Base-by-base conservation (phyloP, 1,140 invertebrate genomes). In the Drosophila watanabei region DNA sequence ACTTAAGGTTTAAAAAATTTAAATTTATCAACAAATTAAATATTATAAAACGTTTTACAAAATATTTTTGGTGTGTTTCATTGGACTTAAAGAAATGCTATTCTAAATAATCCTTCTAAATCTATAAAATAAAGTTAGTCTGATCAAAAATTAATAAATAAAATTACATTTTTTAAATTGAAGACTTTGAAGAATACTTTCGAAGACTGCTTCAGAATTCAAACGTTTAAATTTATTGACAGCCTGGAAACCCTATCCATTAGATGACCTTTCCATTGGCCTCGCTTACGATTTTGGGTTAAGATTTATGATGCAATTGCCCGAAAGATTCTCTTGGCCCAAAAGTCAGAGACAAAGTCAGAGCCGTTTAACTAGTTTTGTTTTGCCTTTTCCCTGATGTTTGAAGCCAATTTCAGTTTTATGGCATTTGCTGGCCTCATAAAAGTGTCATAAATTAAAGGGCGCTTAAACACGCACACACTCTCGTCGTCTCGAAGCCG, bases 401-500 rank as follows among this genome's bases (percentile, higher is more conserved):
- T 54, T 65, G 72, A 78, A 75, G 65, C 73, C 78, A 73, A 88
- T 79, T 90, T 88, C 63, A 73, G 63, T 85, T 90, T 89, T 82
- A 89, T 85, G 59, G 59, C 54, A 51, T 72, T 79, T 71, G 52
- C 54, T 73, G 85, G 84, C 80, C 80, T 89, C 86, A 89, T 89
- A 89, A 89, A 89, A 89, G 82, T 89, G 87, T 89, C 86, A 91
- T 89, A 89, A 89, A 89, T 89, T 89, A 90, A 82, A 86, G 72
- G 85, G 85, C 86, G 79, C 75, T 90, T 86, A 59, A 46, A 35
- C 66, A 79, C 63, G 59, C 68, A 82, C 64, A 73, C 73, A 69
- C 24, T 51, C 48, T 46, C 45, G 28, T 24, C 51, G 18, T 54
- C 24, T 54, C 24, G 24, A 33, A 56, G 46, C 7, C 46, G 79